Base-by-base conservation (phyloP, 2,888 invertebrate species). In the Drosophila emarginata region DNA sequence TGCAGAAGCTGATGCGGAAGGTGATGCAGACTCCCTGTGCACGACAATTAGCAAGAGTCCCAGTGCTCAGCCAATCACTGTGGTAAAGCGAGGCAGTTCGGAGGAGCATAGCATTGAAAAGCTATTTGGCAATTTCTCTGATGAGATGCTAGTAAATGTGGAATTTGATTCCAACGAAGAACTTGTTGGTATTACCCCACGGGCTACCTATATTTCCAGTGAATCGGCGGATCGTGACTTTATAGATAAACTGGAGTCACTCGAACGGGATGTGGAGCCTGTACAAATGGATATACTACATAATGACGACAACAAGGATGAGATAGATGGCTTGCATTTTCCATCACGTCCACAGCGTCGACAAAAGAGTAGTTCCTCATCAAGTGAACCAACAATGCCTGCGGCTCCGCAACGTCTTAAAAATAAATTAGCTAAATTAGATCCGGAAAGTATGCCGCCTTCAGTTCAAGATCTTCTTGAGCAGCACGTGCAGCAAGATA, bases 131-230 rank as follows among this genome's bases (percentile, higher is more conserved):
- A 74, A 91, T 21, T 88, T 91, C 26, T 86, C 90, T 2, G 90
- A 91, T 76, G 90, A 91, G 65, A 90, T 91, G 91, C 64, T 91
- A 2, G 91, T 89, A 1, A 88, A 91, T 63, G 90, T 90, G 3
- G 91, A 91, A 57, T 91, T 91, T 51, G 91, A 91, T 74, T 90
- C 91, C 9, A 90, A 90, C 63, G 91, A 90, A 63, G 91, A 91
- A 45, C 63, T 91, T 4, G 66, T 91, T 9, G 87, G 78, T 1
- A 90, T 91, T 21, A 90, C 88, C 1, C 90, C 90, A 0, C 68
- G 80, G 28, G 72, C 72, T 0, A 71, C 72, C 0, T 6, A 77
- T 2, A 58, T 61, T 4, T 6, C 57, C 2, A 74, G 50, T 4
- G 63, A 59, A 18, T 77, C 72, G 4, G 69, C 65, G 2, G 82